Evolutionary conservation across 2,797 vertebrate species (phyloP).

Genomic region (Scolopax rusticola): DNA sequence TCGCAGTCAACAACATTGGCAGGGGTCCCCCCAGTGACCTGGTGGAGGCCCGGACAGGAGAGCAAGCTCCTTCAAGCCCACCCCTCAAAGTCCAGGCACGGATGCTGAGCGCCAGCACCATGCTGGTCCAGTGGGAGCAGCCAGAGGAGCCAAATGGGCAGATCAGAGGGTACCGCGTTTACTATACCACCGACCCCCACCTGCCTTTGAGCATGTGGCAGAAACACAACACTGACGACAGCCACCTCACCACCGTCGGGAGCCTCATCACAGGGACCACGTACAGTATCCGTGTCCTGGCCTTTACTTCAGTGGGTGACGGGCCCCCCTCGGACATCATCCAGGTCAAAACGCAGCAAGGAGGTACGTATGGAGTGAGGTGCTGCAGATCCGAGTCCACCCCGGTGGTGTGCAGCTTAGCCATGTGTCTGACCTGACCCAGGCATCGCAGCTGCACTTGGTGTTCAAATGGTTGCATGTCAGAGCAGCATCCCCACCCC

Average conservation of each 20-base stretch:
- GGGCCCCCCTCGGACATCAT: constrained; percentile 92
- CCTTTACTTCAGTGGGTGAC: constrained; percentile 93
- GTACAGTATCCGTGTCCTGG: constrained; percentile 92
- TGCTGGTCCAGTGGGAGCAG: constrained; percentile 95
- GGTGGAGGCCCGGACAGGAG: constrained; percentile 91
- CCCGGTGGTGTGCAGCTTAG: rapidly evolving
- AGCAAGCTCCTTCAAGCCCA: constrained; percentile 94
- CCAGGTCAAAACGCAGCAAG: constrained; percentile 95
- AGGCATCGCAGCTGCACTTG: background rate
- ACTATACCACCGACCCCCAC: constrained; percentile 85
- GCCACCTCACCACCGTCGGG: constrained; percentile 90
- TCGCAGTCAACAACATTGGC: constrained; percentile 95
- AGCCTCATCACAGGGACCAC: constrained; percentile 90
- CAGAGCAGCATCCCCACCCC: background rate
- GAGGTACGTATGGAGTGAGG: constrained; percentile 82
- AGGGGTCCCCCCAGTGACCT: constrained; percentile 88
- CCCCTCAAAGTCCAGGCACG: constrained; percentile 91
- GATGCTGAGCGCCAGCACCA: constrained; percentile 93
- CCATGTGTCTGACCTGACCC: background rate
- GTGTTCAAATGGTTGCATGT: background rate
- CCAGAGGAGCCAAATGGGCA: constrained; percentile 95
- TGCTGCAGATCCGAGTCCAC: rapidly evolving
- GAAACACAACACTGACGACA: constrained; percentile 91
- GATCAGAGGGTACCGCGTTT: constrained; percentile 92
- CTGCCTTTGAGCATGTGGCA: constrained; percentile 90